Conservation (phyloP, 2,888 invertebrate species). For the Fissipunctia ypsillon region DNA sequence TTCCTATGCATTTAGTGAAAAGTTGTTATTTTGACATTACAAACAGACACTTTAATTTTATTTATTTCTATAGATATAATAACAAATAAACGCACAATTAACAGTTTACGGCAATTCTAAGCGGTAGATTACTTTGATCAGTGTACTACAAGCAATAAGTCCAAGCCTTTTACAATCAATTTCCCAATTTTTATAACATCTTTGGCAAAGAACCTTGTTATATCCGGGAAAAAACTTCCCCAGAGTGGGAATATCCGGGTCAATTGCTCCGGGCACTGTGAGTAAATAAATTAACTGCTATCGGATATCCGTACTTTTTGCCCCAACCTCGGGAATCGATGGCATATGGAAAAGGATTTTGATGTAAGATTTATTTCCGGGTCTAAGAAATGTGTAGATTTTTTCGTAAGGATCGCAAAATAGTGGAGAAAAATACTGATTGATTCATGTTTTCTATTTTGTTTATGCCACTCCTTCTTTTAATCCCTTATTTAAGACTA, state of each 20-base stretch:
- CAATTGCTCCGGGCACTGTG: conserved; percentile 79
- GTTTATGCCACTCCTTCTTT: too few relatives aligned
- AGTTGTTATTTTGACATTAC: too few relatives aligned
- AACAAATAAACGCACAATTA: background rate
- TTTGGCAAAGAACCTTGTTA: conserved; percentile 61
- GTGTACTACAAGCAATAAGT: conserved; percentile 53
- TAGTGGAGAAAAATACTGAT: background rate
- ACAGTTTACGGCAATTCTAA: background rate
- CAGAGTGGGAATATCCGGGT: conserved; percentile 78
- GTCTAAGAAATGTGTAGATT: conserved; percentile 8
- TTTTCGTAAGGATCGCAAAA: background rate
- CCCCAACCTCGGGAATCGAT: conserved; percentile 35
- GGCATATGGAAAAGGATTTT: conserved; percentile 52
- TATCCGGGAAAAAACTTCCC: conserved; percentile 67
- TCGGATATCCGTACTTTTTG: conserved; percentile 81
- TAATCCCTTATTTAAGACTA: too few relatives aligned
- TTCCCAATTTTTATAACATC: conserved; percentile 51
- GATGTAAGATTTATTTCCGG: conserved; percentile 30
- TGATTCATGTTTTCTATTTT: background rate
- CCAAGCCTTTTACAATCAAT: conserved; percentile 37
- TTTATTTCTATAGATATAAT: too few relatives aligned
- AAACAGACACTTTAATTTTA: too few relatives aligned
- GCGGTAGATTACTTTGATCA: background rate
- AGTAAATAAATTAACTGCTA: conserved; percentile 87
- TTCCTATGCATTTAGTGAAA: too few relatives aligned